Conservation (phyloP, 2,797 vertebrate genomes). For the Poeciliopsis presidionis region DNA sequence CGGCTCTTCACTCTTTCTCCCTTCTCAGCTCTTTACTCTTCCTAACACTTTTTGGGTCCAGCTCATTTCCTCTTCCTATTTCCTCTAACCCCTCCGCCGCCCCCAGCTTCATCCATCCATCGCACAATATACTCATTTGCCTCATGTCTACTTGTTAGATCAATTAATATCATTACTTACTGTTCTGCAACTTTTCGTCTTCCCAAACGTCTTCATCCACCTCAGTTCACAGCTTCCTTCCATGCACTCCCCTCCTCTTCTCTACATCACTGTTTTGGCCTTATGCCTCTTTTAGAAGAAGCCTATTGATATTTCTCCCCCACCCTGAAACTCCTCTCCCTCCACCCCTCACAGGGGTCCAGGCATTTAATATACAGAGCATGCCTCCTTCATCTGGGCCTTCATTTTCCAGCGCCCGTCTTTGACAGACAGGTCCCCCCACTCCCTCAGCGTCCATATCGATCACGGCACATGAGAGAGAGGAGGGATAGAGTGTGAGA, state of each 20-base stretch:
- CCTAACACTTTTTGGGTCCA: slow-evolving; percentile 72
- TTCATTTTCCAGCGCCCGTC: slow-evolving; percentile 76
- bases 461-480: slow-evolving; percentile 78
- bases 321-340: slow-evolving; percentile 31
- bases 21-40: slow-evolving; percentile 81
- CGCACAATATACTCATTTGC: slow-evolving; percentile 34
- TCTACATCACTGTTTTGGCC: slow-evolving; percentile 58
- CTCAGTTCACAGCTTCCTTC: slow-evolving; percentile 16
- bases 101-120: slow-evolving; percentile 9
- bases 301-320: slow-evolving; percentile 77
- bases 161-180: slow-evolving; percentile 62
- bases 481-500: slow-evolving; percentile 34
- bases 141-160: slow-evolving; percentile 48
- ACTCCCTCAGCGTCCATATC: slow-evolving; percentile 81
- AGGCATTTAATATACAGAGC: slow-evolving; percentile 82
- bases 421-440: slow-evolving; percentile 80
- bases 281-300: slow-evolving; percentile 74
- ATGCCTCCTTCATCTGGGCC: slow-evolving; percentile 80
- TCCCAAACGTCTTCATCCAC: slow-evolving; percentile 33
- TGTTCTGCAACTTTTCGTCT: slow-evolving; percentile 29
- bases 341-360: slow-evolving; percentile 65
- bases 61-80: slow-evolving; percentile 61
- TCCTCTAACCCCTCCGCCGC: slow-evolving; percentile 16
- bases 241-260: slow-evolving; percentile 18
- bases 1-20: slow-evolving; percentile 80